These are phyloP conservation scores for Fregata magnificens DNA, from an alignment of 2,113 vertebrate genomes.

Conservation along the genomic window DNA sequence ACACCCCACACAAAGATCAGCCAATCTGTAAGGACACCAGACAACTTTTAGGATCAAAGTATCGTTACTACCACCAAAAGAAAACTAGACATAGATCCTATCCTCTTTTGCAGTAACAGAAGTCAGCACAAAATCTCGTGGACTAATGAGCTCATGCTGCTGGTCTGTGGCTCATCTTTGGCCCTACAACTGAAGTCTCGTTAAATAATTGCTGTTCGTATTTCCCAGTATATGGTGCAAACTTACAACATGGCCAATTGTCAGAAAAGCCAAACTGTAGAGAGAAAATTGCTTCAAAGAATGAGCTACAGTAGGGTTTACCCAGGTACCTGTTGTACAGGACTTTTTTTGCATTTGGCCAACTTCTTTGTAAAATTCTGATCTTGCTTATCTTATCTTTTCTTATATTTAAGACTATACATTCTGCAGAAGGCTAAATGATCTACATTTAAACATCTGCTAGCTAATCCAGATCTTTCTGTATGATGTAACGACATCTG, in stretches of 20 bases:
- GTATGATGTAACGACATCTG: background rate
- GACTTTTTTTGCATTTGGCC: background rate
- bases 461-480: background rate
- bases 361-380: background rate
- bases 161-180: background rate
- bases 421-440: background rate
- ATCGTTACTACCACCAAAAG: background rate
- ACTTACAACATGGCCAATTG: background rate
- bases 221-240: background rate
- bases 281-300: background rate
- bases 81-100: background rate
- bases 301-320: background rate
- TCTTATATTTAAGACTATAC: background rate
- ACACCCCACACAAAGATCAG: background rate
- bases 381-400: background rate
- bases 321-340: background rate
- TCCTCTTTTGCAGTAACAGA: background rate
- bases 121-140: background rate
- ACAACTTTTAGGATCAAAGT: background rate
- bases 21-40: background rate
- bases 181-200: background rate
- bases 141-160: background rate
- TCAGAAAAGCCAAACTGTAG: background rate
- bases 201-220: background rate
- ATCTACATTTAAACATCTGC: background rate